phyloP scores from a whole-genome alignment of 2,888 invertebrate species.

The Drosophila tanythrix region DNA sequence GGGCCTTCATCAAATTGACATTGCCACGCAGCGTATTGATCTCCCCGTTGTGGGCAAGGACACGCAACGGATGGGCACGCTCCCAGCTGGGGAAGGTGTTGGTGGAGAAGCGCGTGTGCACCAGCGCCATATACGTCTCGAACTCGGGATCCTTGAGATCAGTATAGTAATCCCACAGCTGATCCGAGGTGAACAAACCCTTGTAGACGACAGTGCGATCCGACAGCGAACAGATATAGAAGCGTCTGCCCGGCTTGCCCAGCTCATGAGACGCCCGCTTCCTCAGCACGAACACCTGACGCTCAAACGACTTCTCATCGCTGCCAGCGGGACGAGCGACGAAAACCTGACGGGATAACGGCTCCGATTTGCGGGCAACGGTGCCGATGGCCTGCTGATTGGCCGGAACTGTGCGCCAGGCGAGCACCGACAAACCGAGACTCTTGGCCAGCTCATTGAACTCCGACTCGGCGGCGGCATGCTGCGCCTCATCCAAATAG shows the following conservation, averaged over 20 bases:
- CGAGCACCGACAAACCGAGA: conserved; percentile 92
- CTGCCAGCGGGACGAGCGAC: conserved; percentile 87
- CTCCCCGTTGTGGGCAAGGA: conserved; percentile 98
- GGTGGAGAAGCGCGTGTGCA: conserved; percentile 99
- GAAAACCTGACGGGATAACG: conserved; percentile 97
- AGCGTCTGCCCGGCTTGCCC: conserved; percentile 93
- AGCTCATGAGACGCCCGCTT: conserved; percentile 97
- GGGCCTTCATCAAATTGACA: conserved; percentile 98
- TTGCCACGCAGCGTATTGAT: conserved; percentile 99
- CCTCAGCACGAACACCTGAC: conserved; percentile 95
- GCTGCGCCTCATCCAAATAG: conserved; percentile 94
- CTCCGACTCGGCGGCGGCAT: conserved; percentile 91
- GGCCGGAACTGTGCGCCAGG: conserved; percentile 97
- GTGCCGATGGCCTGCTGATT: conserved; percentile 94
- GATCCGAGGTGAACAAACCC: conserved; percentile 97
- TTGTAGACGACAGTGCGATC: conserved; percentile 97
- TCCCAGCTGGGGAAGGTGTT: conserved; percentile 99
- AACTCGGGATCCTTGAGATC: conserved; percentile 91
- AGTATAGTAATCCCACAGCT: conserved; percentile 91
- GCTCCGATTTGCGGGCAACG: conserved; percentile 97
- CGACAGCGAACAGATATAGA: conserved; percentile 98
- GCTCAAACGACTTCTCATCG: conserved; percentile 84
- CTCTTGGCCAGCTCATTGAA: conserved; percentile 93
- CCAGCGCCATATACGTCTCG: conserved; percentile 97
- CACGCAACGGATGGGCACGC: conserved; percentile 97